Percentiles rank a stretch among this genome's conserved stretches.
phyloP scores from a whole-genome alignment of 2,888 invertebrate genomes.

The Chalcis sispes region DNA sequence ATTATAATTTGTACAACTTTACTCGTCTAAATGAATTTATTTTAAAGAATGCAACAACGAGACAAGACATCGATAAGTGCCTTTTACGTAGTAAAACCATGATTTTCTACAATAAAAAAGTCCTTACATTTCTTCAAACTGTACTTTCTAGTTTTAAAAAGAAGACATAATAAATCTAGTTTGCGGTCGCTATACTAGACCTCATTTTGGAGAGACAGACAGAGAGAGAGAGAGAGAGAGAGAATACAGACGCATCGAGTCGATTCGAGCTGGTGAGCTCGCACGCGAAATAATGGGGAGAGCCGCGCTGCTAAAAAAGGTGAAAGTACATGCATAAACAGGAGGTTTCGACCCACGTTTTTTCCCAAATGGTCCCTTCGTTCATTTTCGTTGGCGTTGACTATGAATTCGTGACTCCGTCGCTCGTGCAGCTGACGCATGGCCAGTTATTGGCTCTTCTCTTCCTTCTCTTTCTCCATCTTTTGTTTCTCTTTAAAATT shows the following conservation, averaged over 20 bases:
- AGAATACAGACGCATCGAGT: not conserved
- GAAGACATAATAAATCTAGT: too few species aligned
- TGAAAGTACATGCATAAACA: constrained; percentile 39
- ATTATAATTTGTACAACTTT: too few species aligned
- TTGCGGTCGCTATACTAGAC: too few species aligned
- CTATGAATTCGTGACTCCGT: constrained; percentile 16
- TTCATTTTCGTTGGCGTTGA: not conserved
- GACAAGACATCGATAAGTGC: too few species aligned
- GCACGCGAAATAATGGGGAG: too few species aligned
- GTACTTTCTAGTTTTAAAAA: too few species aligned
- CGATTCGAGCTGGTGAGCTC: constrained; percentile 14
- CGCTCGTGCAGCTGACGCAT: constrained; percentile 29
- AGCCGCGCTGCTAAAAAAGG: constrained; percentile 30
- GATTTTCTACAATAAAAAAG: too few species aligned
- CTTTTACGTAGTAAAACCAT: too few species aligned
- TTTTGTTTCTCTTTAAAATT: constrained; percentile 25
- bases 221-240: not conserved
- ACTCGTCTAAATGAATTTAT: too few species aligned
- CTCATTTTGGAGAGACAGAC: not conserved
- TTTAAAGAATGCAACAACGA: too few species aligned
- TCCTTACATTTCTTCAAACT: too few species aligned
- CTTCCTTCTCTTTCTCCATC: not conserved
- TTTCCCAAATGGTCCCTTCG: constrained; percentile 9
- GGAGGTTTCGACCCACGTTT: constrained; percentile 24
- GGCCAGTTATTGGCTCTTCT: too few species aligned